Conservation (phyloP, 2,113 vertebrate genomes). For the Crotophaga sulcirostris region DNA sequence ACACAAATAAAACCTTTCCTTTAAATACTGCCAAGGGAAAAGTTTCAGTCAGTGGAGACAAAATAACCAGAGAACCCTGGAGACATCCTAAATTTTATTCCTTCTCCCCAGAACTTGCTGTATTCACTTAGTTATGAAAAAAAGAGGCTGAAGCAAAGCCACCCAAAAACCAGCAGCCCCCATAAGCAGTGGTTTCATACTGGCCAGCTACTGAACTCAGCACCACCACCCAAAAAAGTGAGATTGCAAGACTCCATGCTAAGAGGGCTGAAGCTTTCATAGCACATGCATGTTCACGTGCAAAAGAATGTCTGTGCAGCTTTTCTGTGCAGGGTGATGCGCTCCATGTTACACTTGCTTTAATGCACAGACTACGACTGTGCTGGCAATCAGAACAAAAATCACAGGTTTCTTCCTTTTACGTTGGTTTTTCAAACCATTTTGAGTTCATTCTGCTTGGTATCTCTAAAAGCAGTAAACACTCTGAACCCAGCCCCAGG, state of each 20-base stretch:
- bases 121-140: too few species aligned
- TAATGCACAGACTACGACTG: neutral
- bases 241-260: accelerated
- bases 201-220: neutral
- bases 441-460: neutral
- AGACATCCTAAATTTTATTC: neutral
- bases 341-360: neutral
- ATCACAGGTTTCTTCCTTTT: neutral
- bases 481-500: neutral
- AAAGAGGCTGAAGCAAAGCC: neutral
- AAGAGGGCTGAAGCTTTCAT: neutral
- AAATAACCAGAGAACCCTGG: neutral
- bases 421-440: neutral
- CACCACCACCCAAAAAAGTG: neutral
- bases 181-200: neutral
- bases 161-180: neutral
- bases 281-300: accelerated
- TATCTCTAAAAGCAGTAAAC: neutral
- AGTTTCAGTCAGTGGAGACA: neutral
- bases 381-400: neutral
- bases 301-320: neutral
- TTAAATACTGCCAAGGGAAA: neutral
- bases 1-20: neutral
- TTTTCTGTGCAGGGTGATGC: neutral
- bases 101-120: neutral